Evolutionary conservation across 2,888 invertebrate species (phyloP), one percentile per base, ranked within the genome.

Genomic region (Polydrusus cervinus): DNA sequence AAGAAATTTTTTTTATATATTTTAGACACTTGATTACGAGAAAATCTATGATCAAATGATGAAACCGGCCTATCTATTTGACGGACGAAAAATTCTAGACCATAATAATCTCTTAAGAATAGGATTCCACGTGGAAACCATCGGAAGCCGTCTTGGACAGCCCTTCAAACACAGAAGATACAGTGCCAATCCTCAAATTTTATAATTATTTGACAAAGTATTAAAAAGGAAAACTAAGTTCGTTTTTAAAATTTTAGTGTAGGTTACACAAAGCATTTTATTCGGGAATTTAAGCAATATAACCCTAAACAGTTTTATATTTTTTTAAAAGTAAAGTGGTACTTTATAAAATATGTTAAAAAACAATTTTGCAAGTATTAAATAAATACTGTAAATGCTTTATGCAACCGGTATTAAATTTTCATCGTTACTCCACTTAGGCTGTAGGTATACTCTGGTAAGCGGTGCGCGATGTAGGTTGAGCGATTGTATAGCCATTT

Each of bases 11-110:
- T n/a, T n/a, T n/a, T n/a, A n/a, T n/a, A n/a, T n/a, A n/a, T 89
- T 89, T 66, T 85, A 96, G 95, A 88, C 87, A 11, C 88, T 97
- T 79, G 95, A 99, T 87, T 99, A 95, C 84, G 90, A 93, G 82
- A 92, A 91, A 81, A 97, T 99, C 81, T 98, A 97, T 84, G 90
- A 93, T 70, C 91, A 91, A 3, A 99, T 99, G 99, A 94, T 96
- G 92, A 99, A 99, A 85, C 99, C 99, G 0, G 98, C 99, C 0
- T 98, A 96, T 84, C 91, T 99, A 67, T 99, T 99, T 86, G 99
- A 99, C 86, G 99, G 99, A 0, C 91, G 99, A 69, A 96, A 98
- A 86, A 96, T 99, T 71, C 88, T 99, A 55, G 92, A 98, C 84
- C 98, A 98, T 83, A 93, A 95, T 78, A 88, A 89, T 13, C 87